These are phyloP conservation scores for Drosophila fungiperda DNA, from an alignment of 2,888 invertebrate genomes.

Conservation along the genomic window DNA sequence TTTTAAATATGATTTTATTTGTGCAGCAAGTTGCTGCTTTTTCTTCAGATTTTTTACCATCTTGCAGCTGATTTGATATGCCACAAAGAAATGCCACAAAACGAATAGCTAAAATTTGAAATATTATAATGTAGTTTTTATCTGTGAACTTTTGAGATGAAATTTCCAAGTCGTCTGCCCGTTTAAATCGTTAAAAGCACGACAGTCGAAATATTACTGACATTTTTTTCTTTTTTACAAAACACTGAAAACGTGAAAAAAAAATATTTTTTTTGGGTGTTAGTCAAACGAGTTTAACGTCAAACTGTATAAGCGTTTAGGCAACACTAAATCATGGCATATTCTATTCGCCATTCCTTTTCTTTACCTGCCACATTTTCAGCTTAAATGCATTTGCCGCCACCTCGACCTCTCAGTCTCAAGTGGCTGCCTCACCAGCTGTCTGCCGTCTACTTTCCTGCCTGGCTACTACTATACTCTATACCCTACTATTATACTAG, in stretches of 20 bases:
- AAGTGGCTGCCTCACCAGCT: conserved; percentile 53
- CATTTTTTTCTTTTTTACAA: conserved; percentile 14
- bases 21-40: conserved; percentile 57
- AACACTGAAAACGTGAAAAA: conserved; percentile 5
- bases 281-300: conserved; percentile 46
- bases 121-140: conserved; percentile 49
- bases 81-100: conserved; percentile 36
- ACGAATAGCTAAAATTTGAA: conserved; percentile 42
- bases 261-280: conserved; percentile 13
- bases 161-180: conserved; percentile 12
- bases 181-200: conserved; percentile 32
- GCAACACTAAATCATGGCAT: conserved; percentile 65
- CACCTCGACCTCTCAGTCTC: conserved; percentile 58
- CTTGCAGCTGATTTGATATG: conserved; percentile 60
- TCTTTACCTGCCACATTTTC: conserved; percentile 54
- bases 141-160: conserved; percentile 23
- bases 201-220: conserved; percentile 29
- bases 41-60: conserved; percentile 61
- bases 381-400: conserved; percentile 73
- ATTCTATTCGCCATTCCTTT: conserved; percentile 41
- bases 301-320: conserved; percentile 60
- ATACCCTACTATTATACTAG: conserved; percentile 10
- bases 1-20: conserved; percentile 79
- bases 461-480: conserved; percentile 23
- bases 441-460: conserved; percentile 25